phyloP scores from a whole-genome alignment of 2,113 vertebrate genomes.

The Bolborhynchus lineola region DNA sequence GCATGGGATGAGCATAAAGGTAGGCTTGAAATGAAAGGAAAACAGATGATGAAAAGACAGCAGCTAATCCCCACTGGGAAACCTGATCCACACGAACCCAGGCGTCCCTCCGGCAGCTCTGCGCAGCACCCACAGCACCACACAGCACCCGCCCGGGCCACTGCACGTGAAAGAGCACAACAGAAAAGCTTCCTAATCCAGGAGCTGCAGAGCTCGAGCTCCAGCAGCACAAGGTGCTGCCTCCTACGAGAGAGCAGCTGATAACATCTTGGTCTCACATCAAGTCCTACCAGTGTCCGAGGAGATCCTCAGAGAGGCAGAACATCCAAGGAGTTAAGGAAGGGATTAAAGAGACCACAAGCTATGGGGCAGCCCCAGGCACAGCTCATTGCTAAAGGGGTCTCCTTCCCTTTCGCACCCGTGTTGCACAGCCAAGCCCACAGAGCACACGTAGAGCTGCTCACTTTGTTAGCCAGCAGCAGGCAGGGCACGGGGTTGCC shows the following conservation, averaged over 20 bases:
- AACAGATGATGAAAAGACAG: background rate
- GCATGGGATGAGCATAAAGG: background rate
- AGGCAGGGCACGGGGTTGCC: constrained; percentile 83
- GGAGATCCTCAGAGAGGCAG: background rate
- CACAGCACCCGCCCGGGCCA: background rate
- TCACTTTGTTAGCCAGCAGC: constrained; percentile 89
- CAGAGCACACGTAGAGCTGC: background rate
- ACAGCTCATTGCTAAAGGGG: background rate
- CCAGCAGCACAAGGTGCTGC: background rate
- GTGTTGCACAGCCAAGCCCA: rapidly evolving
- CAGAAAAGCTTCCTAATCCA: background rate
- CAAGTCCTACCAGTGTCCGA: background rate
- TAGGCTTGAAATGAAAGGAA: background rate
- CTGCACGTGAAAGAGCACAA: background rate
- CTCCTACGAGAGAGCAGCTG: background rate
- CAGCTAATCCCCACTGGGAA: background rate
- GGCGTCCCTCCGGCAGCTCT: background rate
- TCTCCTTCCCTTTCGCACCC: background rate
- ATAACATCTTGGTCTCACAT: rapidly evolving
- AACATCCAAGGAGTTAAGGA: background rate
- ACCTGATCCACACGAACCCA: background rate
- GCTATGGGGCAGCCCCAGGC: background rate
- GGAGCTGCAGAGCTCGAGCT: background rate
- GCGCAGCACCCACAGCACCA: background rate
- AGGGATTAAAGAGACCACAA: background rate